Evolutionary conservation across 2,113 vertebrate species (phyloP).

Genomic region (Peromyscus californicus): DNA sequence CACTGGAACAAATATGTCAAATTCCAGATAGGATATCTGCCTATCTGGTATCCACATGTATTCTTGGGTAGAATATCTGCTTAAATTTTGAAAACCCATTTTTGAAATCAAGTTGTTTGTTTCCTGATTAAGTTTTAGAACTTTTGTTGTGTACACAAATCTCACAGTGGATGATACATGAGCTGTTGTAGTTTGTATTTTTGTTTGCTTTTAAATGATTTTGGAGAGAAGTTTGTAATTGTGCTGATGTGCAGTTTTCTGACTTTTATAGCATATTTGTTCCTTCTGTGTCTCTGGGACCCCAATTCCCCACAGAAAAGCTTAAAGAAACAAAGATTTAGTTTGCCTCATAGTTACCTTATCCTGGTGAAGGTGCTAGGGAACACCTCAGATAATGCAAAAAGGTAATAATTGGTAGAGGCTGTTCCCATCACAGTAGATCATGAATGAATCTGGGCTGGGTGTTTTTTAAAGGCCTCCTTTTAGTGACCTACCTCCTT

Average conservation of each 20-base stretch:
- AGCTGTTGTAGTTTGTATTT: background rate
- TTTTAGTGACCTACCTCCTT: background rate
- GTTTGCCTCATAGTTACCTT: background rate
- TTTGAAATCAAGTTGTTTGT: background rate
- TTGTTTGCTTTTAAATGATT: background rate
- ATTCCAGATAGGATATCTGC: background rate
- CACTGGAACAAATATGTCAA: background rate
- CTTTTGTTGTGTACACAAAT: background rate
- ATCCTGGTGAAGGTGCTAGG: too few species aligned
- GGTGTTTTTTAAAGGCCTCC: accelerated
- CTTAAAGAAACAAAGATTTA: background rate
- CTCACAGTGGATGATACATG: background rate
- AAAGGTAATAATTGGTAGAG: background rate
- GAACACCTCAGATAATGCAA: background rate
- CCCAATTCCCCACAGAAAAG: background rate
- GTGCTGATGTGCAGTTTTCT: background rate
- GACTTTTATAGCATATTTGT: background rate
- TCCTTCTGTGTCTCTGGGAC: background rate
- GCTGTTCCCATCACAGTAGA: too few species aligned
- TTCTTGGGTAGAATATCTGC: background rate
- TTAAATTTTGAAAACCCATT: background rate
- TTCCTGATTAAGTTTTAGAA: background rate
- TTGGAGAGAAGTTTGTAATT: background rate
- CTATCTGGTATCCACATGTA: background rate
- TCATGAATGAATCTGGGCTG: too few species aligned